Evolutionary conservation across 1,140 invertebrate species (phyloP), one percentile per base, ranked within the genome.

Genomic region (Drosophila funebris): DNA sequence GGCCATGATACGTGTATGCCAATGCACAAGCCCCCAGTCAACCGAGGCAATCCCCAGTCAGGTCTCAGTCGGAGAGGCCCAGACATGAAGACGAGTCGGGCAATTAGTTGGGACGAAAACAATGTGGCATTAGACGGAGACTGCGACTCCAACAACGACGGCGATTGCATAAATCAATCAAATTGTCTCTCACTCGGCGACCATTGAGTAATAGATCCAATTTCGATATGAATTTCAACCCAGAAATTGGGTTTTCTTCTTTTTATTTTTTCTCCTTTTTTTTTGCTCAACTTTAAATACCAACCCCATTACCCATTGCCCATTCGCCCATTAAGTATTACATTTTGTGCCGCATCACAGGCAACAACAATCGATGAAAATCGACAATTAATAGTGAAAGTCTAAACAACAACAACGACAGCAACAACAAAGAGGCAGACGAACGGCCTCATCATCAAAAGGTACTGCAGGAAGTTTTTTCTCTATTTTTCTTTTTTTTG

Each of bases 331-430:
- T 48, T 48, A 82, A 70, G 67, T 68, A 74, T 70, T 70, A 70
- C 58, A 69, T 70, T 74, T 63, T 62, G 36, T 62, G 64, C 66
- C 50, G 66, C 64, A 74, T 70, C 72, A 69, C 50, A 57, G 48
- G 68, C 46, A 70, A 46, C 43, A 60, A 27, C 74, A 64, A 84
- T 87, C 80, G 83, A 87, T 87, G 83, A 87, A 88, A 87, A 88
- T 87, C 83, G 83, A 85, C 81, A 85, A 85, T 85, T 85, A 85
- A 85, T 85, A 85, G 81, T 85, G 81, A 85, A 85, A 87, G 83
- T 88, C 78, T 78, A 76, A 54, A 54, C 73, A 76, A 78, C 52
- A 75, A 70, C 68, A 64, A 54, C 66, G 63, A 52, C 31, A 48
- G 18, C 13, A 44, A 27, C 11, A 70, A 24, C 22, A 53, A 67